phyloP scores from a whole-genome alignment of 1,140 invertebrate genomes.

The Drosophila kurseongensis region DNA sequence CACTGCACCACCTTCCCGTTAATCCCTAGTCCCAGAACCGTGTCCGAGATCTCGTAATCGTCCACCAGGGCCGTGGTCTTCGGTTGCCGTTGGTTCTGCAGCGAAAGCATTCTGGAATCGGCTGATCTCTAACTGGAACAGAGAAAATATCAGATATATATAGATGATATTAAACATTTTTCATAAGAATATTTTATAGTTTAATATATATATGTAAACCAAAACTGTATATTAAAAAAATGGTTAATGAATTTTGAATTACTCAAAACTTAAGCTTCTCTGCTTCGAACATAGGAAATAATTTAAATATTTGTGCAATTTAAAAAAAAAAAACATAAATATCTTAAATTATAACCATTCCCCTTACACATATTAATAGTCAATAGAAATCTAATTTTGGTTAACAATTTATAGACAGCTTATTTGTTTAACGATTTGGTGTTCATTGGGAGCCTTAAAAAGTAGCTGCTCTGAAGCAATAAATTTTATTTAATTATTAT shows the following conservation, averaged over 20 bases:
- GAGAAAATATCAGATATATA: neutral
- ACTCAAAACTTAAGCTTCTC: neutral
- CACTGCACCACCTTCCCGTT: slow-evolving; percentile 97
- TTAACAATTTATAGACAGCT: neutral
- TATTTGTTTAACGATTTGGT: neutral
- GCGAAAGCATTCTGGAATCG: slow-evolving; percentile 64
- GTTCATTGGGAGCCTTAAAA: neutral
- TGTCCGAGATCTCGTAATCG: slow-evolving; percentile 97
- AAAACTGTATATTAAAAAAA: too few species aligned
- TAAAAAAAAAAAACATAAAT: neutral
- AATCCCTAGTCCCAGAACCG: slow-evolving; percentile 98
- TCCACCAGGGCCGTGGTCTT: slow-evolving; percentile 93
- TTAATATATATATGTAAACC: too few species aligned
- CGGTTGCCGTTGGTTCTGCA: slow-evolving; percentile 84
- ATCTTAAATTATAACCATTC: neutral
- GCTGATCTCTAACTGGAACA: slow-evolving; percentile 7
- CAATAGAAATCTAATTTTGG: neutral
- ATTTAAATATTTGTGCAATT: neutral
- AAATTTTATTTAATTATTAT: slow-evolving; percentile 3
- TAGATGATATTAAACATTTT: too few species aligned
- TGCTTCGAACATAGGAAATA: neutral
- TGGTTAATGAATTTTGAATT: neutral
- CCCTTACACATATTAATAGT: neutral
- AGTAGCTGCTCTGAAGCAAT: neutral
- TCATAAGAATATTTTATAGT: too few species aligned